A percentile compares a stretch with the other conserved stretches of the same genome.
phyloP scores from a whole-genome alignment of 2,888 invertebrate species.

The Nymphalis c-album region DNA sequence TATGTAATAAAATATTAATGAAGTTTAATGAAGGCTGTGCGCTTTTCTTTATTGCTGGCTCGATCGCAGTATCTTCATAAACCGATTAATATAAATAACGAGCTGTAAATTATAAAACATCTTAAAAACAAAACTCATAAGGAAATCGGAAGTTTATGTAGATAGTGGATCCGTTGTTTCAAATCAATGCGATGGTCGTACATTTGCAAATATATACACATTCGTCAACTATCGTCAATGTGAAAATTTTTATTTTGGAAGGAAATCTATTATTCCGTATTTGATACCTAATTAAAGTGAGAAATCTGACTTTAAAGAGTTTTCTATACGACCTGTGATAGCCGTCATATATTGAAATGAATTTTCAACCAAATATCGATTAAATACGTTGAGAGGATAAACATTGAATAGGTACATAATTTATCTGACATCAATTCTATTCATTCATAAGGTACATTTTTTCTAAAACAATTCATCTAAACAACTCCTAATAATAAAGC shows the following conservation, averaged over 20 bases:
- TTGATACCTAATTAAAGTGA: slow-evolving; percentile 25
- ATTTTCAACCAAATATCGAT: slow-evolving; percentile 30
- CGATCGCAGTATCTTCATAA: slow-evolving; percentile 66
- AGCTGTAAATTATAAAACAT: slow-evolving; percentile 17
- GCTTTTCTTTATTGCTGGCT: slow-evolving; percentile 68
- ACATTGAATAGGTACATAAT: slow-evolving; percentile 40
- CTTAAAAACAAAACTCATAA: slow-evolving; percentile 30
- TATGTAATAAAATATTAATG: slow-evolving; percentile 51
- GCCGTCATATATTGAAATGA: neutral
- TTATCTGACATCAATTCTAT: slow-evolving; percentile 48
- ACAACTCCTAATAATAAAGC: slow-evolving; percentile 54
- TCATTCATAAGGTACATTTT: slow-evolving; percentile 43
- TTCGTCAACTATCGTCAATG: slow-evolving; percentile 48
- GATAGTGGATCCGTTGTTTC: slow-evolving; percentile 51
- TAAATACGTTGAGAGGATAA: slow-evolving; percentile 32
- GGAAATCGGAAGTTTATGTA: slow-evolving; percentile 26
- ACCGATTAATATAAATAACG: slow-evolving; percentile 44
- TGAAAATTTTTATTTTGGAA: slow-evolving; percentile 37
- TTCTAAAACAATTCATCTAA: slow-evolving; percentile 43
- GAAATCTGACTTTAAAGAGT: slow-evolving; percentile 13
- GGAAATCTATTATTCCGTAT: slow-evolving; percentile 28
- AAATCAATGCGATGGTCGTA: slow-evolving; percentile 52
- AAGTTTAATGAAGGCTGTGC: slow-evolving; percentile 66
- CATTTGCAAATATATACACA: slow-evolving; percentile 52
- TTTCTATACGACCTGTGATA: slow-evolving; percentile 5